phyloP scores from a whole-genome alignment of 2,113 vertebrate genomes.

The Equus quagga region DNA sequence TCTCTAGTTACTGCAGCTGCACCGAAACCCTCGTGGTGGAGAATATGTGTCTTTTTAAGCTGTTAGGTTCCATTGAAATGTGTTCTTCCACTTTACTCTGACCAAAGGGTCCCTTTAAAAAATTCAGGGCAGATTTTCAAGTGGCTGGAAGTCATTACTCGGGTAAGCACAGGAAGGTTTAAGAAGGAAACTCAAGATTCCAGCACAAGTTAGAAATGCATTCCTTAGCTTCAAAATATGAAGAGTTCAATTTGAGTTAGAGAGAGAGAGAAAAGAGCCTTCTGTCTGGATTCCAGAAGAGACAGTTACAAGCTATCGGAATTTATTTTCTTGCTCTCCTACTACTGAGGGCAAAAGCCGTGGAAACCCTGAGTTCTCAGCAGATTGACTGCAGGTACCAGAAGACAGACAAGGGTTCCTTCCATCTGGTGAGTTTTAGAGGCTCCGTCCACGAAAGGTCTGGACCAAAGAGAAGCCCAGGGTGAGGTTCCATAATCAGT shows the following conservation, averaged over 20 bases:
- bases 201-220: not conserved
- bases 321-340: not conserved
- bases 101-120: conserved; percentile 11
- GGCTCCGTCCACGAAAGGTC: not conserved
- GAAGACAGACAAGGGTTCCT: not conserved
- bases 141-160: conserved; percentile 42
- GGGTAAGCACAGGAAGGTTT: not conserved
- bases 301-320: not conserved
- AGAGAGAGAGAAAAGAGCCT: not conserved
- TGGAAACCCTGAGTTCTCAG: not conserved
- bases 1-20: accelerated
- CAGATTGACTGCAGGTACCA: not conserved
- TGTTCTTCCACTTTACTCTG: not conserved
- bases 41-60: not conserved
- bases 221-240: not conserved
- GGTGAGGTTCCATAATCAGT: too few species aligned
- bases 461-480: not conserved
- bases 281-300: conserved; percentile 14
- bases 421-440: not conserved
- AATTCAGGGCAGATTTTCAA: conserved; percentile 14
- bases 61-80: not conserved
- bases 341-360: not conserved
- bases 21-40: not conserved
- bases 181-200: not conserved
- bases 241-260: not conserved